Conservation (phyloP, 1,140 invertebrate species). For the Brachionus calyciflorus region DNA sequence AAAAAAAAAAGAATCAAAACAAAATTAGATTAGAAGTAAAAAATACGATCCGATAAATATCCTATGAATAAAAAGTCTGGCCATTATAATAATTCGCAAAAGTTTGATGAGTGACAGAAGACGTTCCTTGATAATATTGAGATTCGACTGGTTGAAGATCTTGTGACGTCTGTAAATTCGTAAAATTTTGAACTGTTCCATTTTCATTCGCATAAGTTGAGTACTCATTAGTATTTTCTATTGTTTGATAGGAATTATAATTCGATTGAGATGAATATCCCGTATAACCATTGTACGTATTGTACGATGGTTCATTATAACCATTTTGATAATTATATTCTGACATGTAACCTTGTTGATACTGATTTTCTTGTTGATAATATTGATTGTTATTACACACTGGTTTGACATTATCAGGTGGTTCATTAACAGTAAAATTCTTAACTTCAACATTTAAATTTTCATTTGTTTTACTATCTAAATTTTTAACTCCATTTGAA, state of each 20-base stretch:
- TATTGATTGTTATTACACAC: neutral
- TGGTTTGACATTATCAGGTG: neutral
- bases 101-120: neutral
- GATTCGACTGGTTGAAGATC: no score
- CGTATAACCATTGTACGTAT: no score
- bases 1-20: no score
- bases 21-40: no score
- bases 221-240: neutral
- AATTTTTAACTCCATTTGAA: neutral
- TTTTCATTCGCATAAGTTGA: neutral
- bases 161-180: neutral
- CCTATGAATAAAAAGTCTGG: constrained; percentile 3
- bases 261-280: no score
- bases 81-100: constrained; percentile 12
- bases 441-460: neutral
- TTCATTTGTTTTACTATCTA: neutral
- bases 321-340: no score
- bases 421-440: neutral
- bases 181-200: neutral
- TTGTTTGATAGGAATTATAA: no score
- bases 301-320: no score
- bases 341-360: neutral
- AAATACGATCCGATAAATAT: no score
- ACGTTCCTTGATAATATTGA: neutral
- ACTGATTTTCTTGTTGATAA: neutral